Percentiles rank a stretch among this genome's conserved stretches.
Evolutionary conservation across 1,140 invertebrate genomes (phyloP).

Genomic region (Pinna nobilis): DNA sequence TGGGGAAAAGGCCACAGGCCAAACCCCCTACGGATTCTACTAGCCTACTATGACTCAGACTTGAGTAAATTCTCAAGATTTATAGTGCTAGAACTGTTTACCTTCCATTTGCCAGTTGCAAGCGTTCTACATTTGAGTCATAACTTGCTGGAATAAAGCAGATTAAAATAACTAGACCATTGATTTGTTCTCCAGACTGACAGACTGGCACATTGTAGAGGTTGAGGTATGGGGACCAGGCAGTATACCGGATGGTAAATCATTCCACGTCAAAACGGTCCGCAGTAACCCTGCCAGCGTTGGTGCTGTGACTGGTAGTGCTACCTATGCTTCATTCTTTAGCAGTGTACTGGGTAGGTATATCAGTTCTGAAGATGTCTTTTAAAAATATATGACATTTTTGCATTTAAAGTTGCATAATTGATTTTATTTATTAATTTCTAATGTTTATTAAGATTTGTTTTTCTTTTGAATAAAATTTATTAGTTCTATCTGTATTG

Average conservation of each 20-base stretch:
- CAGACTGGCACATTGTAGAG: conserved; percentile 79
- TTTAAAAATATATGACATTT: too few species aligned
- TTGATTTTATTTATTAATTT: neutral
- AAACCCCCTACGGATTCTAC: too few species aligned
- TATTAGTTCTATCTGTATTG: too few species aligned
- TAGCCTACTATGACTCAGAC: neutral
- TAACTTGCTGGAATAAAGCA: neutral
- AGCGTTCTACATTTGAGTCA: neutral
- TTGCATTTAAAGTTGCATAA: neutral
- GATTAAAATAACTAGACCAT: too few species aligned
- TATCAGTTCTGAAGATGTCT: neutral
- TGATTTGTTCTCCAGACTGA: conserved; percentile 71
- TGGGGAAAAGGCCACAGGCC: too few species aligned
- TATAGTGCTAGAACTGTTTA: neutral
- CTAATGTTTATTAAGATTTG: neutral
- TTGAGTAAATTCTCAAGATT: too few species aligned
- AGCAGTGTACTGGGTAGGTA: conserved; percentile 74
- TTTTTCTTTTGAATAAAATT: neutral
- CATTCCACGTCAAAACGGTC: conserved; percentile 77
- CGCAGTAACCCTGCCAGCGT: conserved; percentile 78
- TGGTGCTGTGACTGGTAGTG: conserved; percentile 78
- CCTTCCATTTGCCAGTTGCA: neutral
- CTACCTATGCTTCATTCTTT: conserved; percentile 79
- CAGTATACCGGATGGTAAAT: conserved; percentile 65
- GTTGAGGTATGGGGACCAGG: conserved; percentile 77